These are phyloP conservation scores for Conus betulinus DNA, from an alignment of 1,140 invertebrate species.

Conservation along the genomic window DNA sequence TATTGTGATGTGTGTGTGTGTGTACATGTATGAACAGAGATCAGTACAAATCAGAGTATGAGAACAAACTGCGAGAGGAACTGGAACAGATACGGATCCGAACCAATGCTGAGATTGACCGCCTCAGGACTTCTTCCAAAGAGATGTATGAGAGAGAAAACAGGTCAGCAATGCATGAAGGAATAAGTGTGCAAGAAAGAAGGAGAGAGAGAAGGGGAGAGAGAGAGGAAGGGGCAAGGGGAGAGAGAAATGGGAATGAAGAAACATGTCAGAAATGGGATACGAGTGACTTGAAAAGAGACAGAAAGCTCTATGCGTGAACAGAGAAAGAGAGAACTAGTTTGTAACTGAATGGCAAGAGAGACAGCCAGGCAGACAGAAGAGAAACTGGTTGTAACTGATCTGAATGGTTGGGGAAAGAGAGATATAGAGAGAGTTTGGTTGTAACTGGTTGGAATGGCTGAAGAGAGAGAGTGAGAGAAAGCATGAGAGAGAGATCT, in stretches of 20 bases:
- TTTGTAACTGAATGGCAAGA: too few species aligned
- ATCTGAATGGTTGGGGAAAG: too few species aligned
- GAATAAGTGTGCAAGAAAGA: not conserved
- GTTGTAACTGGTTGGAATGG: too few species aligned
- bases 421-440: too few species aligned
- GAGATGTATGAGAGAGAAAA: conserved; percentile 76
- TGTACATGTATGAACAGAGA: conserved; percentile 61
- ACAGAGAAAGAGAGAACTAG: too few species aligned
- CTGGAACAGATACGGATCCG: conserved; percentile 69
- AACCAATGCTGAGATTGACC: conserved; percentile 74
- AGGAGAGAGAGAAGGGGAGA: not conserved
- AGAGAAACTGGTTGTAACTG: too few species aligned
- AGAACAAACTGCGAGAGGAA: conserved; percentile 73
- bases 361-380: too few species aligned
- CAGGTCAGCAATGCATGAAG: conserved; percentile 53
- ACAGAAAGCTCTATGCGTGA: too few species aligned
- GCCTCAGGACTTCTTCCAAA: conserved; percentile 70
- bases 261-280: not conserved
- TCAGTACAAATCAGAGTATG: conserved; percentile 76
- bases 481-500: too few species aligned
- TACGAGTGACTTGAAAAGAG: too few species aligned
- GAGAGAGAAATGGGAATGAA: not conserved
- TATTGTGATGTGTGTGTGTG: not conserved
- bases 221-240: too few species aligned
- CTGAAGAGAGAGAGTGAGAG: too few species aligned